These are phyloP conservation scores for Streblospio benedicti DNA, from an alignment of 1,140 invertebrate species.

Conservation along the genomic window DNA sequence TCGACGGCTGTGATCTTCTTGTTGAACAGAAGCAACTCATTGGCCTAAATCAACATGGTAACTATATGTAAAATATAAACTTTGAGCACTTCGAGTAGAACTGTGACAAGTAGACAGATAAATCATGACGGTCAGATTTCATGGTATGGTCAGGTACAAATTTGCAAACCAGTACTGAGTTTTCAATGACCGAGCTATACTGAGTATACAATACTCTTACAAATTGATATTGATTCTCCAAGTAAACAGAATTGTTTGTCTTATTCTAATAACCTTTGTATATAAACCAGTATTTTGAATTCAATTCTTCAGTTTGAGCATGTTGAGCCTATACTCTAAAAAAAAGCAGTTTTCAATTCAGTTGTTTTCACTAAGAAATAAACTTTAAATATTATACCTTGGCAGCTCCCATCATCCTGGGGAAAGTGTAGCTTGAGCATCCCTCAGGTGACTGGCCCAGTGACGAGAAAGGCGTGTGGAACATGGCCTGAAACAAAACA, in stretches of 20 bases:
- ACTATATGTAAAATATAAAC: neutral
- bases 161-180: neutral
- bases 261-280: neutral
- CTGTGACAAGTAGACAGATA: neutral
- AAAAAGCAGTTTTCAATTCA: neutral
- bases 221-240: neutral
- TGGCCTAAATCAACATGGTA: slow-evolving; percentile 53
- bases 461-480: slow-evolving; percentile 73
- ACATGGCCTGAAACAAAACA: slow-evolving; percentile 61
- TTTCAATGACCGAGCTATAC: too few species aligned
- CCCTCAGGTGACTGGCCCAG: slow-evolving; percentile 75
- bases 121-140: neutral
- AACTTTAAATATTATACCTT: slow-evolving; percentile 52
- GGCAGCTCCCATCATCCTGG: slow-evolving; percentile 66
- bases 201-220: too few species aligned
- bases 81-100: too few species aligned
- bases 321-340: neutral
- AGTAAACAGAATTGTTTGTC: neutral
- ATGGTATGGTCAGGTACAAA: too few species aligned
- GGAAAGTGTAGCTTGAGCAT: slow-evolving; percentile 73
- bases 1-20: slow-evolving; percentile 67
- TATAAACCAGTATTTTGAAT: neutral
- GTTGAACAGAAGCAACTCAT: slow-evolving; percentile 71
- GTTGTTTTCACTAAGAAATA: neutral
- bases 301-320: neutral